These are phyloP conservation scores for Anseranas semipalmata DNA, from an alignment of 2,113 vertebrate species.

Conservation along the genomic window DNA sequence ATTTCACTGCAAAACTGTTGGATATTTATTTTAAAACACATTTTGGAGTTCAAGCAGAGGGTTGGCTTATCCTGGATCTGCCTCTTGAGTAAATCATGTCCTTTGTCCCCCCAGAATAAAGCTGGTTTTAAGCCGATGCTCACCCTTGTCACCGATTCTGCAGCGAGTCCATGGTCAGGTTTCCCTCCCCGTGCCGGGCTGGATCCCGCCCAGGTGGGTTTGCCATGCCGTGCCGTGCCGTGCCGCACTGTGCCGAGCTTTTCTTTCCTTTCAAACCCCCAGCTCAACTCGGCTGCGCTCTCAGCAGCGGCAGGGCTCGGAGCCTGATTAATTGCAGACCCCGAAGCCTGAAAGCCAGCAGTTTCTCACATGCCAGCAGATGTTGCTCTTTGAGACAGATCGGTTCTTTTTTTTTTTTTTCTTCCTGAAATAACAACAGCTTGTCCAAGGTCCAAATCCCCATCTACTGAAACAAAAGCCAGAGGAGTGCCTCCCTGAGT, in stretches of 20 bases:
- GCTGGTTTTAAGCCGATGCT: accelerated
- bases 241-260: neutral
- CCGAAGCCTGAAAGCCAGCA: neutral
- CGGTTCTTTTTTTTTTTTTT: neutral
- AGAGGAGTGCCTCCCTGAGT: neutral
- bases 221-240: accelerated
- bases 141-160: neutral
- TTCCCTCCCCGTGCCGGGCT: accelerated
- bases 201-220: neutral
- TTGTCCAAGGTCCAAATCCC: neutral
- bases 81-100: neutral
- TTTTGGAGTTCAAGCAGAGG: neutral
- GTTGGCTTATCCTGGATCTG: neutral
- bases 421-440: neutral
- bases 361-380: neutral
- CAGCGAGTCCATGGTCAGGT: neutral
- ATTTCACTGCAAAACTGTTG: neutral
- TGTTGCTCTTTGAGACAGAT: slow-evolving; percentile 6
- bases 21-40: neutral
- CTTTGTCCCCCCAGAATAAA: accelerated
- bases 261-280: neutral
- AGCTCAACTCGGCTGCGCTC: neutral
- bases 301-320: accelerated
- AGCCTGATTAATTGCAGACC: neutral
- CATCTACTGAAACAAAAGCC: neutral